Percentiles rank a stretch among this genome's conserved stretches.
Conservation (phyloP, 1,140 invertebrate genomes). For the Rhynchophorus ferrugineus region DNA sequence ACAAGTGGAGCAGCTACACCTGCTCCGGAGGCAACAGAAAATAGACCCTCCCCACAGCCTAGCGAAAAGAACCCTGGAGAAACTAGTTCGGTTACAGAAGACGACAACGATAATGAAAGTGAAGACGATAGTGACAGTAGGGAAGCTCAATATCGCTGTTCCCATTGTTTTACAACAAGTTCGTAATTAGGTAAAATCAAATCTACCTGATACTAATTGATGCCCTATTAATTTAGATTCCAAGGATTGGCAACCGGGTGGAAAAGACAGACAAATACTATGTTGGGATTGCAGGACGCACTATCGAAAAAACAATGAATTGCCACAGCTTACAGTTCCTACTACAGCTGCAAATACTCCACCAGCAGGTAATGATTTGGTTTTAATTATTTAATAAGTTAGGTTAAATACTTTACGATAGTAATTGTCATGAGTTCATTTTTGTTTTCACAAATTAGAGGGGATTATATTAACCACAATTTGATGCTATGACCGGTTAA, state of each 20-base stretch:
- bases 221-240: constrained; percentile 28
- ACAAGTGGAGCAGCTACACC: constrained; percentile 20
- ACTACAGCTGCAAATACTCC: constrained; percentile 27
- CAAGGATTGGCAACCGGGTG: constrained; percentile 62
- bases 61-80: constrained; percentile 51
- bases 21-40: constrained; percentile 45
- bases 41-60: constrained; percentile 53
- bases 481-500: too few species aligned
- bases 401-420: too few species aligned
- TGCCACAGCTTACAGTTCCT: constrained; percentile 48
- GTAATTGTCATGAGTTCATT: too few species aligned
- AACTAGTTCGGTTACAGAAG: constrained; percentile 88
- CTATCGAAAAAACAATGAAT: constrained; percentile 77
- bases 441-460: too few species aligned
- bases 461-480: too few species aligned
- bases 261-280: constrained; percentile 67
- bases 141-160: constrained; percentile 48
- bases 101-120: constrained; percentile 82
- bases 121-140: constrained; percentile 78
- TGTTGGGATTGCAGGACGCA: constrained; percentile 77
- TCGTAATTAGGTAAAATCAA: constrained; percentile 28
- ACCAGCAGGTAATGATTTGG: constrained; percentile 24
- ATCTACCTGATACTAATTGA: not conserved
- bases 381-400: too few species aligned
- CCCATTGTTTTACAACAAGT: constrained; percentile 59